Evolutionary conservation across 1,140 invertebrate species (phyloP).

Genomic region (Conus betulinus): DNA sequence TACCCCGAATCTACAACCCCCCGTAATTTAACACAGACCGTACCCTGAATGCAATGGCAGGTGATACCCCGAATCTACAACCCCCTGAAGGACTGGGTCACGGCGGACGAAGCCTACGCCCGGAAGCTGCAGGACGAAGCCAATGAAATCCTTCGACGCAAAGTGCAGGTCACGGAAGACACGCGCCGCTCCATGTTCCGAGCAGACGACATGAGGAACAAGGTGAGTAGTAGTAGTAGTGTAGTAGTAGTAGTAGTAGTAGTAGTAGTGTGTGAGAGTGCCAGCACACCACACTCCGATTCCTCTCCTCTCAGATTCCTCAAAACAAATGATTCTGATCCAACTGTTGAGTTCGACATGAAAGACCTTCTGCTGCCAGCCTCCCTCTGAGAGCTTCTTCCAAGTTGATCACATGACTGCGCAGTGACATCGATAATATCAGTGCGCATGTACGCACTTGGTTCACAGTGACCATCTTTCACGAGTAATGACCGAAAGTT

Average conservation of each 20-base stretch:
- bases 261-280: background rate
- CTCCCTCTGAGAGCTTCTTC: too few relatives aligned
- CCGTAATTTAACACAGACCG: background rate
- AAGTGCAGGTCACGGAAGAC: slow-evolving; percentile 47
- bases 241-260: too few relatives aligned
- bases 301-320: too few relatives aligned
- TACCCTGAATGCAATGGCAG: slow-evolving; percentile 1
- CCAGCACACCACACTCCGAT: background rate
- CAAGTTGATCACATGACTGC: too few relatives aligned
- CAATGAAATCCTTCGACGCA: slow-evolving; percentile 31
- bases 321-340: too few relatives aligned
- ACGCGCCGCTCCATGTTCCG: slow-evolving; percentile 28
- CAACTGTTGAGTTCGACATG: too few relatives aligned
- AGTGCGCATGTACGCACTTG: too few relatives aligned
- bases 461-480: too few relatives aligned
- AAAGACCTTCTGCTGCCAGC: too few relatives aligned
- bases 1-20: background rate
- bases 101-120: slow-evolving; percentile 54
- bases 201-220: slow-evolving; percentile 35
- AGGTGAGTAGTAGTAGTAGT: slow-evolving; percentile 14
- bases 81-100: slow-evolving; percentile 56
- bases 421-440: too few relatives aligned
- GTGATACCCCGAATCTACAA: slow-evolving; percentile 41
- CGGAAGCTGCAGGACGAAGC: slow-evolving; percentile 52
- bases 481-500: too few relatives aligned